Conservation (phyloP, 2,888 invertebrate genomes). For the Masnerella sp. region DNA sequence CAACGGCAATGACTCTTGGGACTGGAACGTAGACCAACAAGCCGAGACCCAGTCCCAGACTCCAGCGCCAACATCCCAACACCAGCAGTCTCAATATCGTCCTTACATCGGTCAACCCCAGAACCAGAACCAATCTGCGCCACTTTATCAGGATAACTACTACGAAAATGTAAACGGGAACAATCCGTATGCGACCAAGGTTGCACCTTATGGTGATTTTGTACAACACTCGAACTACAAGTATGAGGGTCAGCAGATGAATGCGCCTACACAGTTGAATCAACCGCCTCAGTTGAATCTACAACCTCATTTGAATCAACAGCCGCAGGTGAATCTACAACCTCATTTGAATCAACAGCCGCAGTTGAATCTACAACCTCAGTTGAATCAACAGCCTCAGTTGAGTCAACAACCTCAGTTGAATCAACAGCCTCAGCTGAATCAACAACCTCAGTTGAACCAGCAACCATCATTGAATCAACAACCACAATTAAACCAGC, state of each 20-base stretch:
- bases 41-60: constrained; percentile 64
- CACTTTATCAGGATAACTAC: constrained; percentile 70
- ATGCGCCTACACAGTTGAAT: too few species aligned
- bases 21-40: constrained; percentile 74
- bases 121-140: constrained; percentile 64
- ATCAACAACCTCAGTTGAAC: too few species aligned
- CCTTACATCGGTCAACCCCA: constrained; percentile 55
- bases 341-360: too few species aligned
- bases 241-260: constrained; percentile 66
- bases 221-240: constrained; percentile 65
- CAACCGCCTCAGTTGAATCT: too few species aligned
- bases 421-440: too few species aligned
- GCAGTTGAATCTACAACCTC: too few species aligned
- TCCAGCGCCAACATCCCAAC: constrained; percentile 31
- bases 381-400: too few species aligned
- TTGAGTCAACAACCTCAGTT: too few species aligned
- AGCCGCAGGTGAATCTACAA: too few species aligned
- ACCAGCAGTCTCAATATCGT: constrained; percentile 16
- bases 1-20: constrained; percentile 75
- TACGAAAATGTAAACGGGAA: constrained; percentile 74
- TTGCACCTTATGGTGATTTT: constrained; percentile 55
- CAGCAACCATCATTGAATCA: too few species aligned
- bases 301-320: too few species aligned
- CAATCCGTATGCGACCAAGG: constrained; percentile 62
- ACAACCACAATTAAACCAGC: too few species aligned